Base-by-base conservation (phyloP, 2,888 invertebrate genomes). In the Selenia dentaria region DNA sequence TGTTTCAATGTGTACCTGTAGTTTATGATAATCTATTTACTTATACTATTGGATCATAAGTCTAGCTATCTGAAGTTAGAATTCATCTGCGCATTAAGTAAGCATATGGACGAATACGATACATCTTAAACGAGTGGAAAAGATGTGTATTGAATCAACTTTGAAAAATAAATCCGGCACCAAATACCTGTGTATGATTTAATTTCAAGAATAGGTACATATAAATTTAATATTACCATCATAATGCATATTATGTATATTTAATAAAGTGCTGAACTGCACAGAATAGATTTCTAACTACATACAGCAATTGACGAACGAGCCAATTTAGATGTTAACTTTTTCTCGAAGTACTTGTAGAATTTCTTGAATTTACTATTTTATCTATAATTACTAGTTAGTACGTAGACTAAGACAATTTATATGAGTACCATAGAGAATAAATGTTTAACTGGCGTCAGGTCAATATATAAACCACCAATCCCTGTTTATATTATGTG, bases 391-490 rank as follows among this genome's bases (percentile, higher is more conserved):
- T 59, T 26, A 32, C 13, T 51, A 66, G 57, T 52, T 65, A 61
- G 57, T 70, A 67, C 59, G 44, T 62, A 67, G 62, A 43, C 4
- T 70, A 67, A 64, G 70, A 57, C 50, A 56, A 56, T 66, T 72
- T 70, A 61, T 57, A 65, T 47, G 38, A 62, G 9, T 42, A 38
- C 8, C 57, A 50, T 57, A 59, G 57, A 50, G 46, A 62, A 58
- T 59, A 62, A 61, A 74, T 62, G 78, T 80, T 77, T 74, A 79
- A 84, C 86, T 89, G 86, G 83, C 88, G 84, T 85, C 89, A 84
- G 81, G 83, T 76, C 59, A 73, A 59, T 67, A 57, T 60, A 61
- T 64, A 67, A 20, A 78, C 75, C 70, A 83, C 79, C 71, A 62
- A 80, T 68, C 74, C 66, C 74, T 80, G 71, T 80, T 79, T 82